Evolutionary conservation across 2,888 invertebrate species (phyloP).

Genomic region (Lobophora halterata): DNA sequence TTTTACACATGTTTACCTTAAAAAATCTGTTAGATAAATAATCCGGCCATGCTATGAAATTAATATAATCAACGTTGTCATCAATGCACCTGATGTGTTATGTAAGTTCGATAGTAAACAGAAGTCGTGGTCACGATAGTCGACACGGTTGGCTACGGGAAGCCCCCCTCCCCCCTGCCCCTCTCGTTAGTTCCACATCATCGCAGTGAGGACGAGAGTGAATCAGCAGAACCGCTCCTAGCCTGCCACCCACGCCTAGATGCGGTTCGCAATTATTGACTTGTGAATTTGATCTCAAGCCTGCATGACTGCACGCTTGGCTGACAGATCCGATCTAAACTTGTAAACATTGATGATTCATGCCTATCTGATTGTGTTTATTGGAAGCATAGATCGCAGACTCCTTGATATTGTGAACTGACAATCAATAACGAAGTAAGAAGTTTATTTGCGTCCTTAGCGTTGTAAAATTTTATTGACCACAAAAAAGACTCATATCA

Average conservation of each 20-base stretch:
- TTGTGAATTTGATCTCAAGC: constrained; percentile 27
- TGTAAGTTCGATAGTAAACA: constrained; percentile 40
- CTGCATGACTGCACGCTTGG: constrained; percentile 15
- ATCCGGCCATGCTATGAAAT: constrained; percentile 25
- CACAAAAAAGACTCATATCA: constrained; percentile 15
- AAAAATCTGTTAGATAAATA: constrained; percentile 29
- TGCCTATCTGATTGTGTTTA: constrained; percentile 20
- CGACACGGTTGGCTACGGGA: constrained; percentile 50
- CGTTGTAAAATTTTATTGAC: constrained; percentile 16
- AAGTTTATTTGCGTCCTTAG: constrained; percentile 10
- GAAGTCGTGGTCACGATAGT: constrained; percentile 57
- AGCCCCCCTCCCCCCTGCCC: constrained; percentile 31
- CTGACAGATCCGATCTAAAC: constrained; percentile 9
- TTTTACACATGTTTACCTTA: too few relatives aligned
- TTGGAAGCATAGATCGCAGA: constrained; percentile 12
- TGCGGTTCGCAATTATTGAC: constrained; percentile 33
- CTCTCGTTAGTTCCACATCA: constrained; percentile 56
- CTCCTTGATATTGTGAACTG: constrained; percentile 21
- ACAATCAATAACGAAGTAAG: constrained; percentile 21
- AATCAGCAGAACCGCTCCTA: constrained; percentile 54
- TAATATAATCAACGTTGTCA: constrained; percentile 28
- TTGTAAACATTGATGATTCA: constrained; percentile 34
- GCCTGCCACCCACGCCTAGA: constrained; percentile 34
- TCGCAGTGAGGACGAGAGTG: constrained; percentile 64
- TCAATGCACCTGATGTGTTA: constrained; percentile 37